Evolutionary conservation across 2,797 vertebrate genomes (phyloP), one percentile per base, ranked within the genome.

Genomic region (Toxotes lorentzi): DNA sequence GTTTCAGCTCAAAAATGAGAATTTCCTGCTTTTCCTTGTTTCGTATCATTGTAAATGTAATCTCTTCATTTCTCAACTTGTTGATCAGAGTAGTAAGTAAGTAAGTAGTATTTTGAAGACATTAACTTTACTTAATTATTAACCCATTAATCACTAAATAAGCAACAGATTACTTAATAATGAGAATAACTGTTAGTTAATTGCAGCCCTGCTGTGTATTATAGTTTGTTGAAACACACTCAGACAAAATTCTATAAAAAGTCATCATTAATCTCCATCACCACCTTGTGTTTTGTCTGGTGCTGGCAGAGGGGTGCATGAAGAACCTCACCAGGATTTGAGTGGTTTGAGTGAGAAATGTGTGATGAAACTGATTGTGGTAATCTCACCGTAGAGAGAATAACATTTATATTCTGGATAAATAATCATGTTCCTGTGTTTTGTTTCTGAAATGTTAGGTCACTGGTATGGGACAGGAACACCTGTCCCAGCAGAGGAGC

Each of bases 401-500:
- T 13, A 19, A 17, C 32, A 32, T 38, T 60, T 62, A 21, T 43
- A 17, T 70, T 57, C 60, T 47, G 8, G 7, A 50, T 50, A 27
- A 58, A 5, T 38, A 13, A 68, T 75, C 5, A 43, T 7, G 48
- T 59, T 2, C 4, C 16, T 19, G 32, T 79, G 0, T 81, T 47
- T 48, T 59, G 16, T 68, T 71, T 76, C 17, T 47, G 23, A 30
- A 65, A 77, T 88, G 86, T 59, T 87, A 99, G 98, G 96, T 98
- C 86, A 95, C 96, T 73, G 95, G 94, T 73, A 98, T 98, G 8
- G 95, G 96, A 81, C 97, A 97, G 69, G 98, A 99, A 64, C 97
- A 97, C 83, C 91, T 99, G 90, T 96, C 96, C 32, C 92, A 97
- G 83, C 98, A 99, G 93, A 97, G 98, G 95, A 96, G 96, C 82